A percentile compares a stretch with the other conserved stretches of the same genome.
Conservation (phyloP, 2,888 invertebrate species). For the Meteorus cinctellus region DNA sequence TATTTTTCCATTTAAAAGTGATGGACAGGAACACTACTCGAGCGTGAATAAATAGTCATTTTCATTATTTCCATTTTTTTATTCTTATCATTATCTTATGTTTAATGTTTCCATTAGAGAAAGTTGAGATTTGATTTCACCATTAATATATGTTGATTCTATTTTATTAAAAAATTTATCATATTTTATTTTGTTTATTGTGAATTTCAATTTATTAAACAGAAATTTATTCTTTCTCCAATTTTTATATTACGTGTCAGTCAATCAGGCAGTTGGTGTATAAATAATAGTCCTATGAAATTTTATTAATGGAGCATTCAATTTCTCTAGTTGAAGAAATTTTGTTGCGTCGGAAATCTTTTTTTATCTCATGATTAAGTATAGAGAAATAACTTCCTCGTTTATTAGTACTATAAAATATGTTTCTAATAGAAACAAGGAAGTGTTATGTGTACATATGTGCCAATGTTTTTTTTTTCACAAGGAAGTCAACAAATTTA, state of each 20-base stretch:
- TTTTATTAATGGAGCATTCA: not conserved
- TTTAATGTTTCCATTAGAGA: not conserved
- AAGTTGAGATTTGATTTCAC: not conserved
- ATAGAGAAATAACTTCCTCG: not conserved
- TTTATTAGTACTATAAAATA: not conserved
- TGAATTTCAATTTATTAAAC: no score
- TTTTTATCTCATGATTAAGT: not conserved
- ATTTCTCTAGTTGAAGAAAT: not conserved
- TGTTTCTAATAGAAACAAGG: conserved; percentile 1
- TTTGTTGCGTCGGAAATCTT: no score
- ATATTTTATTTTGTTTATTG: no score
- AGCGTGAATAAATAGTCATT: conserved; percentile 31
- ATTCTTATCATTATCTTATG: not conserved
- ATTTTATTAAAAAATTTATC: no score
- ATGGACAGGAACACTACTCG: conserved; percentile 36
- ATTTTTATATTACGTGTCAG: not conserved
- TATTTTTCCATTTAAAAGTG: conserved; percentile 27
- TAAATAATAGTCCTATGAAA: not conserved
- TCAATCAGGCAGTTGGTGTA: not conserved
- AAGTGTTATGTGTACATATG: not conserved
- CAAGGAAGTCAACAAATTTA: not conserved
- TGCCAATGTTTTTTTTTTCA: not conserved
- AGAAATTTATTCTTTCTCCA: no score
- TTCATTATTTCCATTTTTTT: not conserved
- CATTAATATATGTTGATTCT: not conserved